Conservation (phyloP, 2,888 invertebrate species). For the Falcaria lacertinaria region DNA sequence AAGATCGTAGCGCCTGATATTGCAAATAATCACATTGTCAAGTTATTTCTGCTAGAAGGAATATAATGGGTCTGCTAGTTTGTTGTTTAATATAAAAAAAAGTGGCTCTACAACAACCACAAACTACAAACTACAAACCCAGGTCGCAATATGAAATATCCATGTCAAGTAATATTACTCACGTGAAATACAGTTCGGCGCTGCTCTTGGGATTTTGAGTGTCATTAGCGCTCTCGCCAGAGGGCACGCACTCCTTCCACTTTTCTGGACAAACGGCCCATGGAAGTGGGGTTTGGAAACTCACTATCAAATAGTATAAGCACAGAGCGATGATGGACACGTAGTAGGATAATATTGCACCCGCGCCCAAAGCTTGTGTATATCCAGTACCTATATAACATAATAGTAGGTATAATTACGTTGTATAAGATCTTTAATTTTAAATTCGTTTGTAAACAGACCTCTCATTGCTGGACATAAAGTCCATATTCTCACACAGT, state of each 20-base stretch:
- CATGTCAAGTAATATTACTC: no score
- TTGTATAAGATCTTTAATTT: no score
- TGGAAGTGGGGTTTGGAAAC: slow-evolving; percentile 84
- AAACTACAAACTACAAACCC: no score
- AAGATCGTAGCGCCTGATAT: no score
- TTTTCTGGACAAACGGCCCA: slow-evolving; percentile 84
- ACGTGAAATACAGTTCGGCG: slow-evolving; percentile 81
- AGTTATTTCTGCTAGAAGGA: no score
- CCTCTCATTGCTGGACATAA: slow-evolving; percentile 88
- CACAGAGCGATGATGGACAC: slow-evolving; percentile 87
- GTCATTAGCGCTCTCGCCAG: slow-evolving; percentile 40
- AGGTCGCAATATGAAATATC: no score
- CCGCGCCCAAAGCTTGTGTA: slow-evolving; percentile 82
- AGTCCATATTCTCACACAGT: slow-evolving; percentile 86
- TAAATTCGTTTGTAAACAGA: no score
- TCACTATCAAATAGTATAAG: slow-evolving; percentile 85
- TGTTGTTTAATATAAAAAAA: no score
- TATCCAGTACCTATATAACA: slow-evolving; percentile 82
- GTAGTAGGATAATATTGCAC: slow-evolving; percentile 87
- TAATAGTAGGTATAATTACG: slow-evolving; percentile 1
- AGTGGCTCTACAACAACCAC: no score
- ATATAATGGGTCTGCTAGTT: no score
- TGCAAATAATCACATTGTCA: no score
- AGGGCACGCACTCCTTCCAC: slow-evolving; percentile 76
- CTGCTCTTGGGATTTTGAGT: slow-evolving; percentile 57